phyloP scores from a whole-genome alignment of 2,797 vertebrate species.

The Poliocrania exsul region DNA sequence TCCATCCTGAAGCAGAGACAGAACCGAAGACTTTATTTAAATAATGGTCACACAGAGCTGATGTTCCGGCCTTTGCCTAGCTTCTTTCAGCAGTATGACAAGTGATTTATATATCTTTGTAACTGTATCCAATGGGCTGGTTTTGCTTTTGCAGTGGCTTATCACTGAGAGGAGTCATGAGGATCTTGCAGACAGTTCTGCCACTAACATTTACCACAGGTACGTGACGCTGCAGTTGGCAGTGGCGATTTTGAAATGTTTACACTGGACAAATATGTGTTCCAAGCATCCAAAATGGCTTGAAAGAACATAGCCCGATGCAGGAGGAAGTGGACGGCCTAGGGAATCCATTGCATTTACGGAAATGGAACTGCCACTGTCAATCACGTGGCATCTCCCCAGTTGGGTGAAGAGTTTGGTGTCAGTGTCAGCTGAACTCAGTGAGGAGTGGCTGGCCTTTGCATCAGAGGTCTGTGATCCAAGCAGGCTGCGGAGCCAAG shows the following conservation, averaged over 20 bases:
- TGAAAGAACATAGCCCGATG: conserved; percentile 53
- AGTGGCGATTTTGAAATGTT: conserved; percentile 65
- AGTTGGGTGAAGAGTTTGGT: conserved; percentile 32
- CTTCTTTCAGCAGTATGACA: conserved; percentile 59
- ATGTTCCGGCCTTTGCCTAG: conserved; percentile 69
- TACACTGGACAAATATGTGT: conserved; percentile 59
- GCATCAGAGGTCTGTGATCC: conserved; percentile 68
- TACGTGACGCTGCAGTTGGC: background rate
- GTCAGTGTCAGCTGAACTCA: conserved; percentile 39
- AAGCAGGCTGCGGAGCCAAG: conserved; percentile 64
- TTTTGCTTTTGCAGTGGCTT: conserved; percentile 47
- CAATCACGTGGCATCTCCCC: background rate
- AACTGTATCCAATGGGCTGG: conserved; percentile 52
- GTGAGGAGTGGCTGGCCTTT: conserved; percentile 68
- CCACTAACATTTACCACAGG: conserved; percentile 60
- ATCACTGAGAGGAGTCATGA: conserved; percentile 59
- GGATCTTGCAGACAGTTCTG: conserved; percentile 51
- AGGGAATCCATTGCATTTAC: conserved; percentile 48
- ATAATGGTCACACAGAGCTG: conserved; percentile 66
- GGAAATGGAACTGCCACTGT: conserved; percentile 46
- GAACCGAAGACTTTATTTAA: conserved; percentile 65
- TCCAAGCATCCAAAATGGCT: conserved; percentile 63
- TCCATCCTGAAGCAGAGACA: conserved; percentile 71
- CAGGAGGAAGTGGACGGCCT: conserved; percentile 38
- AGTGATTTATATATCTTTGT: background rate